Conservation (phyloP, 2,797 vertebrate species). For the Myotis daubentonii region DNA sequence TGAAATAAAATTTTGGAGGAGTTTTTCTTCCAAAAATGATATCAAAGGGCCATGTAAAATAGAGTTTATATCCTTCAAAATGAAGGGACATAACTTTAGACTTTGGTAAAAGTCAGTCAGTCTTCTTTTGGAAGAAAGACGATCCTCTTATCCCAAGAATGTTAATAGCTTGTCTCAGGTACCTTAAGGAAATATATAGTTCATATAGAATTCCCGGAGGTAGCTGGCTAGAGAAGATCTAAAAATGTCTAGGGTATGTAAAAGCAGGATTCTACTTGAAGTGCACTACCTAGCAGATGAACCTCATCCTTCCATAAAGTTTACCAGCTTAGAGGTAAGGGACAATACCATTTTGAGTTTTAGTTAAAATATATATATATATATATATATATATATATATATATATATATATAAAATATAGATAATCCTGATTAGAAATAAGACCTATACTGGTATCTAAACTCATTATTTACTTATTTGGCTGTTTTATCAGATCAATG, state of each 20-base stretch:
- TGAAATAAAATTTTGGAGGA: constrained; percentile 29
- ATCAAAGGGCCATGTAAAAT: constrained; percentile 25
- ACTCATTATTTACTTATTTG: constrained; percentile 13
- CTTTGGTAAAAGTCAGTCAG: neutral
- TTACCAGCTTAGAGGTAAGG: neutral
- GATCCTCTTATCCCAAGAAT: neutral
- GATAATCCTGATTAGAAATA: neutral
- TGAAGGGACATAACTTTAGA: neutral
- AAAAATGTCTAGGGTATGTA: neutral
- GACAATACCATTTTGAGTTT: neutral
- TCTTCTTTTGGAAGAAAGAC: neutral
- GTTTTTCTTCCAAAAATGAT: neutral
- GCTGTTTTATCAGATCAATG: neutral
- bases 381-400: neutral
- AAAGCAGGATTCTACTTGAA: neutral
- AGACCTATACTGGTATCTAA: constrained; percentile 18
- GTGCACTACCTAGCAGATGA: neutral
- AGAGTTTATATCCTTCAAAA: neutral
- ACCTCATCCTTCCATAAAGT: neutral
- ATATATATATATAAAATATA: neutral
- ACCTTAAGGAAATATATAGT: neutral
- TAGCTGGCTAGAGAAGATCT: neutral
- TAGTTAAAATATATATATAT: neutral
- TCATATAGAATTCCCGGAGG: neutral
- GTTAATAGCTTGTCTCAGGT: neutral